These are phyloP conservation scores for Mesodorylaimus sp. DNA, from an alignment of 2,888 invertebrate species.

Conservation along the genomic window DNA sequence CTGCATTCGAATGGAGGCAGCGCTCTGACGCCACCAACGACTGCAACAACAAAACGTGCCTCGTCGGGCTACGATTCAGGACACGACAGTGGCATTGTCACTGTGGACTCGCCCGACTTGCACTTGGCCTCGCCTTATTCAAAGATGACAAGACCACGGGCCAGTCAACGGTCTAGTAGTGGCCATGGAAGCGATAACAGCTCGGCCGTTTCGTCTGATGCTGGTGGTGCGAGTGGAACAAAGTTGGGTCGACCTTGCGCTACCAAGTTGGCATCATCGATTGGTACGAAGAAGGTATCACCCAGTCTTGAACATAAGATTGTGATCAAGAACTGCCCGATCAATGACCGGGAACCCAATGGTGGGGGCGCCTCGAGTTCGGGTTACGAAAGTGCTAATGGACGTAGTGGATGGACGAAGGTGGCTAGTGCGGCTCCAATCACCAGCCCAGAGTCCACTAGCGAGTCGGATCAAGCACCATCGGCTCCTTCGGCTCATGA, in stretches of 20 bases:
- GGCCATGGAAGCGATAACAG: conserved; percentile 32
- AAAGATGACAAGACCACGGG: conserved; percentile 31
- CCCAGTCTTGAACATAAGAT: too few relatives aligned
- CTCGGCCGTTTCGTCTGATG: conserved; percentile 15
- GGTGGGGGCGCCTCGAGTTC: conserved; percentile 41
- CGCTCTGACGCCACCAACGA: background rate
- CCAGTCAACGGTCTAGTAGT: conserved; percentile 31
- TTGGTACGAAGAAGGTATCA: too few relatives aligned
- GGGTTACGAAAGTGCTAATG: conserved; percentile 56
- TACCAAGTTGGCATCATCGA: too few relatives aligned
- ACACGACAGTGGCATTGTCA: conserved; percentile 27
- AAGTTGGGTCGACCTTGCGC: conserved; percentile 14
- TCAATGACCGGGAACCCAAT: conserved; percentile 13
- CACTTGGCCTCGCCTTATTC: conserved; percentile 31
- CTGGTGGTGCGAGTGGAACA: conserved; percentile 13
- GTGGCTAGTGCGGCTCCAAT: conserved; percentile 24
- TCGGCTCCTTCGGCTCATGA: too few relatives aligned
- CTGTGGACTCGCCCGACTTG: background rate
- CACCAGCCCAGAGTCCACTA: conserved; percentile 12
- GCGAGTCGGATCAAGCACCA: background rate
- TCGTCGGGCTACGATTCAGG: conserved; percentile 30
- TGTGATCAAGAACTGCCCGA: too few relatives aligned
- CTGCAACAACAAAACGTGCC: background rate
- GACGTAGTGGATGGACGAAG: conserved; percentile 22
- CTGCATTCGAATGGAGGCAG: background rate